Conservation (phyloP, 2,113 vertebrate species). For the Equus przewalskii region DNA sequence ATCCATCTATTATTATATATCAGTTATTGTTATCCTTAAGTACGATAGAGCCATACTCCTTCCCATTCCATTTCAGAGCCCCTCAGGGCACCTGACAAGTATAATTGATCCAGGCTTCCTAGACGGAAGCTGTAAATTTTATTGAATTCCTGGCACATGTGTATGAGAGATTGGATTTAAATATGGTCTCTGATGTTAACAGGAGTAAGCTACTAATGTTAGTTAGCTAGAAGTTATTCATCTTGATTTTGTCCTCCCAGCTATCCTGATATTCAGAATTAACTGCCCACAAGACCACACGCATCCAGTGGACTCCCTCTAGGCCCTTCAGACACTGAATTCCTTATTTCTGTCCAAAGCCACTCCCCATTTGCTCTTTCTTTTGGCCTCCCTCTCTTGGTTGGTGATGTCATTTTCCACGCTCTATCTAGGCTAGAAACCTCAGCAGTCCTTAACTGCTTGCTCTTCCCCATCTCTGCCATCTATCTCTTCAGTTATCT, state of each 20-base stretch:
- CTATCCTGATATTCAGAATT: not conserved
- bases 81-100: not conserved
- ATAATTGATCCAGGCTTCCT: not conserved
- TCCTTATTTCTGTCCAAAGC: not conserved
- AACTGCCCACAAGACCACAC: not conserved
- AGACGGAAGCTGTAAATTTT: not conserved
- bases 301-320: not conserved
- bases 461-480: not conserved
- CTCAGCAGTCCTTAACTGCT: not conserved
- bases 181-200: not conserved
- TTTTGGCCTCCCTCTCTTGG: not conserved
- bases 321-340: not conserved
- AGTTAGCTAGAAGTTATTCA: not conserved
- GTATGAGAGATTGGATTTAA: not conserved
- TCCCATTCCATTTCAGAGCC: not conserved
- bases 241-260: not conserved
- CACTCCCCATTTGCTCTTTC: not conserved
- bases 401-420: not conserved
- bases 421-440: not conserved
- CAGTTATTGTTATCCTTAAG: not conserved
- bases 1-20: not conserved
- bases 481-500: not conserved
- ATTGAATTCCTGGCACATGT: not conserved
- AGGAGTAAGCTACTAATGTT: not conserved
- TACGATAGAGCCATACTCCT: not conserved